Percentiles rank a stretch among this genome's conserved stretches.
Evolutionary conservation across 1,140 invertebrate genomes (phyloP).

Genomic region (Ostrea edulis): DNA sequence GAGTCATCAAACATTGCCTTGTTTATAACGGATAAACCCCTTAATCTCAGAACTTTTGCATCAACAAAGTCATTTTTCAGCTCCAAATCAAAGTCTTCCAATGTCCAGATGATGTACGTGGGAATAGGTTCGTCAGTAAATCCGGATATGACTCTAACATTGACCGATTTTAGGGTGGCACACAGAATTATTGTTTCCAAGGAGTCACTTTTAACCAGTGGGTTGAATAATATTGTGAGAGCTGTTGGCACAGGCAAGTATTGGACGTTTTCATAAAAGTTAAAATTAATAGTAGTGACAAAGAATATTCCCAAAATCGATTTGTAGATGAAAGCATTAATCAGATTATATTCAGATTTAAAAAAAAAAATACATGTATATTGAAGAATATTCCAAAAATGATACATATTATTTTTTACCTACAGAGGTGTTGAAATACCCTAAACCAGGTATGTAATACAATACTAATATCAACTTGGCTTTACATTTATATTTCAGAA

Average conservation of each 20-base stretch:
- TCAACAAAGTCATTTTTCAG: not conserved
- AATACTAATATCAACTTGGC: not conserved
- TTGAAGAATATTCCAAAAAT: not conserved
- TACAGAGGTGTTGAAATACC: not conserved
- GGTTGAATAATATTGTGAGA: not conserved
- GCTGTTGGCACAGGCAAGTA: not conserved
- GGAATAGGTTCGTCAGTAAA: not conserved
- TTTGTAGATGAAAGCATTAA: too few species aligned
- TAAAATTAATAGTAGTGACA: not conserved
- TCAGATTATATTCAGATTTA: too few species aligned
- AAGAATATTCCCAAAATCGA: too few species aligned
- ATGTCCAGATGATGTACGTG: not conserved
- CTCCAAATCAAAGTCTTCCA: not conserved
- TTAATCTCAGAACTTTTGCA: not conserved
- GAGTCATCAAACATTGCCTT: conserved; percentile 16
- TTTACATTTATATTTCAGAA: not conserved
- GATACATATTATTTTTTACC: not conserved
- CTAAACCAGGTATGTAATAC: not conserved
- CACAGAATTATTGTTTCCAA: conserved; percentile 23
- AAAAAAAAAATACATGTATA: not conserved
- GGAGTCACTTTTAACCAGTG: not conserved
- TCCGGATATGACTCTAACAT: not conserved
- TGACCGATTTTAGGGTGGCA: not conserved
- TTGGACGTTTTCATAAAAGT: not conserved
- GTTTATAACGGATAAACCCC: conserved; percentile 10